Base-by-base conservation (phyloP, 1,140 invertebrate genomes). In the Aphelenchoides besseyi region DNA sequence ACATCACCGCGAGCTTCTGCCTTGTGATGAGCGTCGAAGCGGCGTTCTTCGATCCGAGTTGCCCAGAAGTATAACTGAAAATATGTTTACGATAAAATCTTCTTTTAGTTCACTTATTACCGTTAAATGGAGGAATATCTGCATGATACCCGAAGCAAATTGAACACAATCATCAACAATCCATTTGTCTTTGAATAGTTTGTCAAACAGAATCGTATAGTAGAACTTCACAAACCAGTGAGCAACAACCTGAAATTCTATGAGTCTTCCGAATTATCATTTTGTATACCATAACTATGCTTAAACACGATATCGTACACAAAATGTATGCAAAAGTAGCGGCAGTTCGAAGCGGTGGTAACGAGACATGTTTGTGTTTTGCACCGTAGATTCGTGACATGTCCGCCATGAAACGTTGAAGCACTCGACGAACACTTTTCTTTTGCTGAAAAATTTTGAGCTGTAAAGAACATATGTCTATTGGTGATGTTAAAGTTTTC, bases 1-100 rank as follows among this genome's bases (percentile, higher is more conserved):
- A 83, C 70, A 54, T 83, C 82, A 41, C 82, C 82, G 62, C 83
- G 37, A 12, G 82, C 76, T 66, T 83, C 83, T 30, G 82, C 82
- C 59, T 84, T 83, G 68, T 83, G 82, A 68, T 83, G 79, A 28
- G 83, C 82, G 64, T 84, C 83, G 18, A 84, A 72, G 2, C 82
- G 66, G 35, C 80, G 74, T 35, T 77, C 62, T 12, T 52, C 63
- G 16, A 76, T 18, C 8, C 33, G 23, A 3, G 33, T 16, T 1
- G 69, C 59, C 71, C 69, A 76, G n/a, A 72, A 30, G 52, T 73
- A 76, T 28, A 74, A 26, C 72, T 73, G 32, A 41, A 37, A 70
- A 23, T 29, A 3, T 29, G 62, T 61, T 36, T 61, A n/a, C 9
- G 30, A 41, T 59, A 59, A n/a, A n/a, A n/a, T n/a, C n/a, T n/a